Evolutionary conservation across 2,113 vertebrate species (phyloP).

Genomic region (Eudyptes chrysolophus): DNA sequence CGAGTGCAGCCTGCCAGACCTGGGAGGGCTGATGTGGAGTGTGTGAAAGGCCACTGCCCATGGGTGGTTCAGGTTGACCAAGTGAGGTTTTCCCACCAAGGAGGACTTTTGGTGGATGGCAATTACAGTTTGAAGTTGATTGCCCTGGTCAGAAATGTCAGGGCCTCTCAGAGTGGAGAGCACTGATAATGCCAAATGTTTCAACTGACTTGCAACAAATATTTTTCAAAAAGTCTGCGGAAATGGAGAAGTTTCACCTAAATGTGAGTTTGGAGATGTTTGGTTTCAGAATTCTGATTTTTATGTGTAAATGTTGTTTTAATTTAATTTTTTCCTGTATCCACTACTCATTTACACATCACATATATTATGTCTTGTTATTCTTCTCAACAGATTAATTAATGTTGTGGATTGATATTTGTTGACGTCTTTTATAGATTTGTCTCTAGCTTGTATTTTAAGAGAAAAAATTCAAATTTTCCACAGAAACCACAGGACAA

Average conservation of each 20-base stretch:
- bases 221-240: neutral
- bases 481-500: neutral
- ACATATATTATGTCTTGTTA: neutral
- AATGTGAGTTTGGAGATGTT: neutral
- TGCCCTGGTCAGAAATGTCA: neutral
- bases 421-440: neutral
- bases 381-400: neutral
- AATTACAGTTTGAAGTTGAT: neutral
- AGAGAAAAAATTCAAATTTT: neutral
- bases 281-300: neutral
- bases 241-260: neutral
- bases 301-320: neutral
- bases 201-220: neutral
- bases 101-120: neutral
- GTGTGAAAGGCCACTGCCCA: neutral
- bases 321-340: neutral
- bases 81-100: neutral
- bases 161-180: neutral
- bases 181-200: neutral
- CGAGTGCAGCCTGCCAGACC: accelerated
- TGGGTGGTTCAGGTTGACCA: neutral
- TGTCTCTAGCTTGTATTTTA: neutral
- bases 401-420: neutral
- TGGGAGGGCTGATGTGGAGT: neutral
- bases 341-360: neutral